phyloP scores from a whole-genome alignment of 2,797 vertebrate species.

The Oryzias dopingdopingensis region DNA sequence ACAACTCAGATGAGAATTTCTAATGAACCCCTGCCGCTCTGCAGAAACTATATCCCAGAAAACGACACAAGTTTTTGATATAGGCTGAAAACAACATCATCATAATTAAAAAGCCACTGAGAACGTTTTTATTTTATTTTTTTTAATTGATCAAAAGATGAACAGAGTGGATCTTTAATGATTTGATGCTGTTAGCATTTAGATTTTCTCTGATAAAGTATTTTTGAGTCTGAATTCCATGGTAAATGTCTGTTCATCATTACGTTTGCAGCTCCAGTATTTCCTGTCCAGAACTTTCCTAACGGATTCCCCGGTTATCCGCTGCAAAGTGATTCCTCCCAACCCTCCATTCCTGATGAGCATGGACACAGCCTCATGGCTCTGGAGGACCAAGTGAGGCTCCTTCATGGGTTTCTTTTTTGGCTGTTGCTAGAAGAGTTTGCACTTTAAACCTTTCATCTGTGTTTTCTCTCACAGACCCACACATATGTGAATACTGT shows the following conservation, averaged over 20 bases:
- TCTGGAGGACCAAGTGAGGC: conserved; percentile 90
- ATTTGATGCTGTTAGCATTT: too few relatives aligned
- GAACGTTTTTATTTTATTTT: too few relatives aligned
- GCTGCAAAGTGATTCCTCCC: conserved; percentile 83
- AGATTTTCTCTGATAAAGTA: too few relatives aligned
- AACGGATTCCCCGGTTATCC: conserved; percentile 93
- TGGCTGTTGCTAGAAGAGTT: neutral
- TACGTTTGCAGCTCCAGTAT: conserved; percentile 83
- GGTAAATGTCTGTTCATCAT: neutral
- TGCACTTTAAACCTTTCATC: neutral
- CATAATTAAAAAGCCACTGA: too few relatives aligned
- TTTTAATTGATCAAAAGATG: too few relatives aligned
- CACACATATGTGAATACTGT: conserved; percentile 98
- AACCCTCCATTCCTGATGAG: conserved; percentile 89
- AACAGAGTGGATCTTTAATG: too few relatives aligned
- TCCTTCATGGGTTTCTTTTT: neutral
- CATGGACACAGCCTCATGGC: conserved; percentile 88
- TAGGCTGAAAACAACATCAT: too few relatives aligned
- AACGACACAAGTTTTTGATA: too few relatives aligned
- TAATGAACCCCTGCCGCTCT: too few relatives aligned
- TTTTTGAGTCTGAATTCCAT: neutral
- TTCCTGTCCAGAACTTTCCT: conserved; percentile 88
- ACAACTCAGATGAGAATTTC: too few relatives aligned
- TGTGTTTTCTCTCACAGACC: conserved; percentile 74
- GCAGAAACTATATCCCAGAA: too few relatives aligned